A percentile compares a stretch with the other conserved stretches of the same genome.
These are phyloP conservation scores for Sebastes dallii DNA, from an alignment of 2,797 vertebrate genomes.

Conservation along the genomic window DNA sequence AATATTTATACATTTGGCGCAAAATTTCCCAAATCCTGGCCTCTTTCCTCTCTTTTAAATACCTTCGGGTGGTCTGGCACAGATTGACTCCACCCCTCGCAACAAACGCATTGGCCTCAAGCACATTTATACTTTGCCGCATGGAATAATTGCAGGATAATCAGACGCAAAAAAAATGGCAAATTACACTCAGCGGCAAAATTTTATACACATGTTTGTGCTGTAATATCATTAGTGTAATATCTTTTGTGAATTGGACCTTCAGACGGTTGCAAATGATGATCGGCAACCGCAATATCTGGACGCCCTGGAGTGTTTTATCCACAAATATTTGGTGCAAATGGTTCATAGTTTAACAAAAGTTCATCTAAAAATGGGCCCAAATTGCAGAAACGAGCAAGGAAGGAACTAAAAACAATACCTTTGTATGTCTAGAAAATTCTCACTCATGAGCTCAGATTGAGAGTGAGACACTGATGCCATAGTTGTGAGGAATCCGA, in stretches of 20 bases:
- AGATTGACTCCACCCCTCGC: too few species aligned
- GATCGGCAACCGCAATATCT: background rate
- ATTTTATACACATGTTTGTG: background rate
- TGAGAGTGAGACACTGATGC: background rate
- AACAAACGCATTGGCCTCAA: too few species aligned
- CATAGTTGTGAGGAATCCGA: slow-evolving; percentile 16
- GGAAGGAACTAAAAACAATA: background rate
- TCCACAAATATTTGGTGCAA: background rate
- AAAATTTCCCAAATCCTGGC: too few species aligned
- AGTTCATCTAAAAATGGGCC: slow-evolving; percentile 6
- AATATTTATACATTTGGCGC: too few species aligned
- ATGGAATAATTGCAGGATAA: too few species aligned
- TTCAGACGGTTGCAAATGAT: background rate
- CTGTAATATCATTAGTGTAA: background rate
- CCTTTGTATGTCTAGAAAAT: background rate
- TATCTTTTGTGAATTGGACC: background rate
- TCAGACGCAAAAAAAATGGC: too few species aligned
- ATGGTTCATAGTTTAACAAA: background rate
- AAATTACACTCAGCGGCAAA: background rate
- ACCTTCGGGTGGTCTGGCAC: too few species aligned
- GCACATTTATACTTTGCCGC: too few species aligned
- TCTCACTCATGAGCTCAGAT: background rate
- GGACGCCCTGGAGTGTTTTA: background rate
- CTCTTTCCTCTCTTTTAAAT: too few species aligned
- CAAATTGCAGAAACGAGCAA: background rate